Evolutionary conservation across 2,797 vertebrate genomes (phyloP), one percentile per base, ranked within the genome.

Genomic region (Lepus oiostolus): DNA sequence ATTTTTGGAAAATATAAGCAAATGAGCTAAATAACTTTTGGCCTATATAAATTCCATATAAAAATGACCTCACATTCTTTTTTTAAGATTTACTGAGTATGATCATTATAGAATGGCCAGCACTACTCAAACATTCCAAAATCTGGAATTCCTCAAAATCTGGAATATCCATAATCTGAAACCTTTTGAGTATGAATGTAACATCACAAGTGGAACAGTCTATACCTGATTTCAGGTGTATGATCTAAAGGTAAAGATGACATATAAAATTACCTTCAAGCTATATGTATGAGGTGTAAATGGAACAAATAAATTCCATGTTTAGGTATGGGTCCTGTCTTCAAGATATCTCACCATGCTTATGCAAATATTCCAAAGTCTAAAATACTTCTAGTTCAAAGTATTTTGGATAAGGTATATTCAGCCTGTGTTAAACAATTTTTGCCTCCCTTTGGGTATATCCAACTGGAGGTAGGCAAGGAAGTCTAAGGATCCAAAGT

Each of bases 1-100:
- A 47, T 60, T 92, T 85, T 88, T 62, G 19, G 63, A 80, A 89
- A 92, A 81, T 50, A 50, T 9, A 89, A 62, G n/a, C 26, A 92
- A 84, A 87, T 47, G 17, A 42, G 47, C 22, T 70, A 52, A 47
- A 54, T 60, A 90, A 52, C 17, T 67, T 19, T 62, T 42, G 7
- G 12, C 32, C 75, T 42, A 38, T 50, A 4, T 52, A 60, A 91
- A 96, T 32, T 38, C 38, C 70, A 77, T 7, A 47, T 72, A 26
- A 63, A 85, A 72, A 82, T 2, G 5, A 28, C 7, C 24, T 16
- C 4, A 60, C 42, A 68, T 17, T 22, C 3, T 80, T 42, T 75
- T 87, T 11, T 80, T 83, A 65, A 82, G 62, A 58, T 85, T 65
- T 77, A 42, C 24, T 82, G 52, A 16, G 19, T 72, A 16, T 58